Base-by-base conservation (phyloP, 2,113 vertebrate genomes). In the Uria lomvia region DNA sequence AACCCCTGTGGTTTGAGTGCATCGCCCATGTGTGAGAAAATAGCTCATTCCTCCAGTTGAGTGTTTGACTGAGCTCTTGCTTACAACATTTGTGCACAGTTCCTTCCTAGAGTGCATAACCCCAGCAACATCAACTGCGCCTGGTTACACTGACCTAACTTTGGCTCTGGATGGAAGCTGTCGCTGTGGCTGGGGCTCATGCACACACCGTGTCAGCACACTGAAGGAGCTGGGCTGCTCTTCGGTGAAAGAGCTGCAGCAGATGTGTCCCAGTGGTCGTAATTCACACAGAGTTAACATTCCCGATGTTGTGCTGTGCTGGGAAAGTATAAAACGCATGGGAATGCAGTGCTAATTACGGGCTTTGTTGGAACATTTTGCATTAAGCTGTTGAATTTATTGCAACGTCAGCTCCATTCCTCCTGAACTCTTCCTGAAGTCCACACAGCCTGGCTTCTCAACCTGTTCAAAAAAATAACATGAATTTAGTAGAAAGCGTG, bases 141-240 rank as follows among this genome's bases (percentile, higher is more conserved):
- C 30, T 50, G 18, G 9, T 23, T 15, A 27, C 10, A 5, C 12
- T 9, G 34, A 34, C 8, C 18, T 12, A 9, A 15, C 56, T 40
- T 9, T 20, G 59, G 27, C 52, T 59, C 22, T 23, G 5, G 8
- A 6, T 23, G 34, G 11, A 2, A 29, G 15, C 17, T 6, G 17
- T 26, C n/a, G 5, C 4, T 20, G 3, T 2, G 0, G 1, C 2
- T 67, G 27, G 27, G 70, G 22, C 10, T 47, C 20, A 15, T 2
- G 7, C 2, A 13, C 12, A 19, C 0, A 11, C 26, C 6, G 0
- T 2, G 5, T 14, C 26, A 70, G n/a, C 29, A 40, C 20, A 11
- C 6, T 2, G 52, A 43, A 47, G 67, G 63, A 45, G 58, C 43
- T 73, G 86, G 16, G 50, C 32, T 8, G 0, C 55, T 62, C 53